These are phyloP conservation scores for Odontothrips loti DNA, from an alignment of 2,888 invertebrate genomes.

Conservation along the genomic window DNA sequence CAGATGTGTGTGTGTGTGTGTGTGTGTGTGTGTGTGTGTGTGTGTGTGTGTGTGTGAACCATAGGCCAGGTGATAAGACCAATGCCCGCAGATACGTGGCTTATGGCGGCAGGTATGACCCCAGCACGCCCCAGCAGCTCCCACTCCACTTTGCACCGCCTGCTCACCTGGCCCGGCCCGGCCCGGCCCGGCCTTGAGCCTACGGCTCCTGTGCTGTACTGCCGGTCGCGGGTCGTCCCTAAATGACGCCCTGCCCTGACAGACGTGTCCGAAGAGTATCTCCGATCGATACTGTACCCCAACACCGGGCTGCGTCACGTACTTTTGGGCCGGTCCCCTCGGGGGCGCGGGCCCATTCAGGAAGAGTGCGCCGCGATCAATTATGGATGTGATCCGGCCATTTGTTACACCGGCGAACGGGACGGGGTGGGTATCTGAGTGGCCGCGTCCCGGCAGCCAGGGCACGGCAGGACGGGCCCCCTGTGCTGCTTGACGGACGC, in stretches of 20 bases:
- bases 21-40: too few species aligned
- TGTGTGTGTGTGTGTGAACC: too few species aligned
- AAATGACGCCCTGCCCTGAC: background rate
- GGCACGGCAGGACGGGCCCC: too few species aligned
- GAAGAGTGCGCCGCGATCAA: constrained; percentile 2
- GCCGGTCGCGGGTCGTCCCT: background rate
- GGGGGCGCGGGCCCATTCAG: constrained; percentile 34
- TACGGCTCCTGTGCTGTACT: background rate
- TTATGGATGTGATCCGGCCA: constrained; percentile 20
- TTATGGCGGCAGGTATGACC: too few species aligned
- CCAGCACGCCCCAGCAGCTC: background rate
- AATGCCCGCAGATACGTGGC: too few species aligned
- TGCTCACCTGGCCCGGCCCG: background rate
- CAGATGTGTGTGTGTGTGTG: too few species aligned
- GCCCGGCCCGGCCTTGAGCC: background rate
- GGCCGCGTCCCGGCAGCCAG: too few species aligned
- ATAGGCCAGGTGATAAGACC: too few species aligned
- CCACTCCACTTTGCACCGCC: background rate
- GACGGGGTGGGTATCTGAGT: background rate
- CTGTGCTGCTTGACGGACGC: too few species aligned
- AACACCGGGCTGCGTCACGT: too few species aligned
- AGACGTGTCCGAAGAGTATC: too few species aligned
- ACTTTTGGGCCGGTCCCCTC: too few species aligned
- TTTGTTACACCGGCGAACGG: constrained; percentile 3
- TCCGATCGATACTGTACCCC: background rate